Conservation (phyloP, 2,113 vertebrate species). For the Cygnus buccinator region DNA sequence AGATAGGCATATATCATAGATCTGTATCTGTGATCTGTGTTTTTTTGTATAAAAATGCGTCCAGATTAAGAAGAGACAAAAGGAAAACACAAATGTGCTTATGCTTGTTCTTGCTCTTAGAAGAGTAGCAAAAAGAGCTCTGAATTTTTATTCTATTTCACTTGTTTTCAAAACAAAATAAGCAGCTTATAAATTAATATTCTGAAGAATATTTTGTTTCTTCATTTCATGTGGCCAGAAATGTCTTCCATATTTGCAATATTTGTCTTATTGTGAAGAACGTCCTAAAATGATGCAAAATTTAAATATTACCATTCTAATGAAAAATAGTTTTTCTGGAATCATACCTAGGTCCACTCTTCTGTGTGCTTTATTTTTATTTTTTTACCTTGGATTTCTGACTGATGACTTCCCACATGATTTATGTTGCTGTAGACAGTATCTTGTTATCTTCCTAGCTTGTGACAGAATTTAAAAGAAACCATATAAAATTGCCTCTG, state of each 20-base stretch:
- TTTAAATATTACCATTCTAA: neutral
- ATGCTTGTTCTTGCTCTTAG: neutral
- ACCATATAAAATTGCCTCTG: constrained; percentile 62
- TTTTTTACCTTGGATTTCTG: constrained; percentile 14
- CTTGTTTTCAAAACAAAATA: constrained; percentile 42
- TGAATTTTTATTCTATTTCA: constrained; percentile 46
- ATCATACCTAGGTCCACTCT: neutral
- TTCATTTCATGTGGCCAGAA: constrained; percentile 51
- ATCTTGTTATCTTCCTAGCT: constrained; percentile 64
- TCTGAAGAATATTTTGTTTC: constrained; percentile 67
- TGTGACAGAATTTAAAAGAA: constrained; percentile 58
- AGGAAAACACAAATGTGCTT: neutral
- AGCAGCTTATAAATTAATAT: constrained; percentile 66
- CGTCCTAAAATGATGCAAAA: constrained; percentile 28
- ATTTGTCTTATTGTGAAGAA: constrained; percentile 20
- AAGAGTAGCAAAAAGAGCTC: neutral
- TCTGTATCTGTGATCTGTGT: neutral
- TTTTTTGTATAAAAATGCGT: constrained; percentile 40
- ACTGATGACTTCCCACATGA: constrained; percentile 60
- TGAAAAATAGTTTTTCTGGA: constrained; percentile 7
- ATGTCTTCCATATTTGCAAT: constrained; percentile 42
- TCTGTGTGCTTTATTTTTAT: neutral
- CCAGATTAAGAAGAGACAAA: neutral
- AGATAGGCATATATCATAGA: constrained; percentile 15
- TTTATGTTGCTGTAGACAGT: constrained; percentile 46